Evolutionary conservation across 2,888 invertebrate genomes (phyloP).

Genomic region (Timema cristinae): DNA sequence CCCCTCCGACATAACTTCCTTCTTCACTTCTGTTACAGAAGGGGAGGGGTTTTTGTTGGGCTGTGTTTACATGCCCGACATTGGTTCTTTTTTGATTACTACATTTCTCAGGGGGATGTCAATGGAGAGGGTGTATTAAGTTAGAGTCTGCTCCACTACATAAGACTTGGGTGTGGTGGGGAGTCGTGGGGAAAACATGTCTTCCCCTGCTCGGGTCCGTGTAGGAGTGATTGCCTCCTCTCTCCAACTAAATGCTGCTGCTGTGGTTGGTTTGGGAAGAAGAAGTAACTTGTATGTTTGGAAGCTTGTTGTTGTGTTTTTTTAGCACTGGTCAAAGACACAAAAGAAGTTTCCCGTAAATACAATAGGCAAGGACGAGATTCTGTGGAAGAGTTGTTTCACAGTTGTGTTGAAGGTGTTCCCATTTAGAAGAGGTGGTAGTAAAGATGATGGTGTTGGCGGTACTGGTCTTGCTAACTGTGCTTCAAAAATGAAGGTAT

Average conservation of each 20-base stretch:
- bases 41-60: slow-evolving; percentile 50
- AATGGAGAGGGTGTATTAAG: slow-evolving; percentile 24
- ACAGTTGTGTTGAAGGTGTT: slow-evolving; percentile 35
- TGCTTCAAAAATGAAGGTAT: slow-evolving; percentile 72
- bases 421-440: slow-evolving; percentile 51
- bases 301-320: slow-evolving; percentile 21
- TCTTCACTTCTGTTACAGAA: slow-evolving; percentile 57
- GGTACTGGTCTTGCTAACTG: slow-evolving; percentile 71
- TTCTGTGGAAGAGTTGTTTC: slow-evolving; percentile 1
- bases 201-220: slow-evolving; percentile 27
- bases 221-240: slow-evolving; percentile 15
- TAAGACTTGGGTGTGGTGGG: slow-evolving; percentile 22
- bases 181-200: slow-evolving; percentile 27
- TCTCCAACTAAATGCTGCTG: slow-evolving; percentile 1
- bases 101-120: slow-evolving; percentile 39
- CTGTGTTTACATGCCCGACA: slow-evolving; percentile 15
- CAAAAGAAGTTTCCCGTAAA: slow-evolving; percentile 19
- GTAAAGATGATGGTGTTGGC: slow-evolving; percentile 51
- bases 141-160: slow-evolving; percentile 20
- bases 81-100: slow-evolving; percentile 16
- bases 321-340: slow-evolving; percentile 18
- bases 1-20: slow-evolving; percentile 66
- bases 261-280: background rate
- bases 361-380: background rate
- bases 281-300: slow-evolving; percentile 32